phyloP scores from a whole-genome alignment of 1,140 invertebrate genomes.

The Nasonia longicornis region DNA sequence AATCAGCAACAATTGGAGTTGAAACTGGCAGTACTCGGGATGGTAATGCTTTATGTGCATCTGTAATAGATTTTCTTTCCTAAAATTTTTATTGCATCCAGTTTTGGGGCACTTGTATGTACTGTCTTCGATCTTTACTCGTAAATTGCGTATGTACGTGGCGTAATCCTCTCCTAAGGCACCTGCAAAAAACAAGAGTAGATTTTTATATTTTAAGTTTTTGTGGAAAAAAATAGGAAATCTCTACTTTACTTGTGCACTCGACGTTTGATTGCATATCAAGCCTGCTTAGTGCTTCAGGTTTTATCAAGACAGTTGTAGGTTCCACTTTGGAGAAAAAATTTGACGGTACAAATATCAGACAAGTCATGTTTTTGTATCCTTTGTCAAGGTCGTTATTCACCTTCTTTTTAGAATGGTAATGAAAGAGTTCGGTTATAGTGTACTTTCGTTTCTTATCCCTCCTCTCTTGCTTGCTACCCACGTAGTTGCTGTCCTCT shows the following conservation, averaged over 20 bases:
- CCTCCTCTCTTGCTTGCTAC: conserved; percentile 76
- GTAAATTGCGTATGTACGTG: conserved; percentile 76
- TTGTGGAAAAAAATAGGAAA: background rate
- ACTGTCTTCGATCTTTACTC: conserved; percentile 79
- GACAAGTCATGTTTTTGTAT: conserved; percentile 61
- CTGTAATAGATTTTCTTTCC: conserved; percentile 88
- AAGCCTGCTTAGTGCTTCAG: background rate
- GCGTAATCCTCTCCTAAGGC: conserved; percentile 49
- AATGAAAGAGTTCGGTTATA: conserved; percentile 77
- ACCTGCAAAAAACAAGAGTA: background rate
- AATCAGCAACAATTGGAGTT: conserved; percentile 86
- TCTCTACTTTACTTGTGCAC: conserved; percentile 1
- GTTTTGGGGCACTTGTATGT: conserved; percentile 84
- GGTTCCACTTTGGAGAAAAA: background rate
- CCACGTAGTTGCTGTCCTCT: conserved; percentile 60
- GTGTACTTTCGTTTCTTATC: conserved; percentile 79
- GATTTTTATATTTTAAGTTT: background rate
- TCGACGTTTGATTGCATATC: conserved; percentile 1
- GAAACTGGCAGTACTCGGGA: conserved; percentile 79
- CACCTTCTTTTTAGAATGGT: conserved; percentile 58
- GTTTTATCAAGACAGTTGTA: conserved; percentile 10
- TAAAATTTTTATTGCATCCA: conserved; percentile 87
- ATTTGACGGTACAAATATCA: conserved; percentile 20
- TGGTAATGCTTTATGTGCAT: conserved; percentile 95
- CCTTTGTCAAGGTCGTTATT: conserved; percentile 57